These are phyloP conservation scores for Yponomeuta evonymella DNA, from an alignment of 2,888 invertebrate genomes.

Conservation along the genomic window DNA sequence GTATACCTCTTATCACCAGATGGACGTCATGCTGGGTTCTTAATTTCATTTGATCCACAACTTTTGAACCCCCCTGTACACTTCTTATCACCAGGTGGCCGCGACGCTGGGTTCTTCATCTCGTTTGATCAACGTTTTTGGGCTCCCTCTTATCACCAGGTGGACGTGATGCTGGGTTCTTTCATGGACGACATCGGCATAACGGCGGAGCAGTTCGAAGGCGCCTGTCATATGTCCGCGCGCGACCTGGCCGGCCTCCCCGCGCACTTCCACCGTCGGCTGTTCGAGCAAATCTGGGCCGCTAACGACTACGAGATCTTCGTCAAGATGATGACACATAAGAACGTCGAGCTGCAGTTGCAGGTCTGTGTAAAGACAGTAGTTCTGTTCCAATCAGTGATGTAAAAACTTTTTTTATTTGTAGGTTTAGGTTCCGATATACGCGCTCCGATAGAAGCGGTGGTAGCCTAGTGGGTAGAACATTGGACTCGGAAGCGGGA, in stretches of 20 bases:
- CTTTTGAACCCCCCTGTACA: too few relatives aligned
- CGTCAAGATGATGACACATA: conserved; percentile 93
- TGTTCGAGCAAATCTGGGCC: conserved; percentile 90
- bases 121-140: too few relatives aligned
- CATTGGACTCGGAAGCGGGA: too few relatives aligned
- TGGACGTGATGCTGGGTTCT: conserved; percentile 92
- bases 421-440: too few relatives aligned
- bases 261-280: conserved; percentile 76
- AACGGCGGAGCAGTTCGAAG: conserved; percentile 90
- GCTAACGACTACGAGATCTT: conserved; percentile 94
- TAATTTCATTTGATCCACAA: conserved; percentile 37
- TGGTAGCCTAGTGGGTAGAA: too few relatives aligned
- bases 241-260: conserved; percentile 67
- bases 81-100: too few relatives aligned
- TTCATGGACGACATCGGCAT: conserved; percentile 96
- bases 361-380: conserved; percentile 41
- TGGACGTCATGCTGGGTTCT: conserved; percentile 92
- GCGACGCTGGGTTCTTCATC: too few relatives aligned
- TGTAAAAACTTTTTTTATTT: too few relatives aligned
- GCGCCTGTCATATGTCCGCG: conserved; percentile 80
- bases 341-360: conserved; percentile 92
- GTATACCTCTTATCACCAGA: conserved; percentile 52
- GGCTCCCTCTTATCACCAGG: conserved; percentile 52
- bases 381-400: too few relatives aligned
- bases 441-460: too few relatives aligned